Evolutionary conservation across 2,888 invertebrate genomes (phyloP), one percentile per base, ranked within the genome.

Genomic region (Lagria hirta): DNA sequence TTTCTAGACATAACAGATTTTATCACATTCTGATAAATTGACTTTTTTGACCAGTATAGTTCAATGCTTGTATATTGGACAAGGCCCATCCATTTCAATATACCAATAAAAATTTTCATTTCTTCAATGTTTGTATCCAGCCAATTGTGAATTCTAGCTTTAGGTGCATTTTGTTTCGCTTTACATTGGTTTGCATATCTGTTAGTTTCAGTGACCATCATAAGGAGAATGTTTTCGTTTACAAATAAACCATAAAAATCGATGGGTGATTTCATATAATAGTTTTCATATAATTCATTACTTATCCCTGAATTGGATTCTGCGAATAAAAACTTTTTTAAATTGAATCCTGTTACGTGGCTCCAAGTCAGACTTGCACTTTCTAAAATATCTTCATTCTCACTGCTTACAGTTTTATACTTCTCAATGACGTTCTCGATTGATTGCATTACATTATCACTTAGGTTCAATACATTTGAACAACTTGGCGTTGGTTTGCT

Each of bases 71-170:
- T 47, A 16, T 42, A 45, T 43, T 50, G 27, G 10, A 40, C 32
- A 32, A 53, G 36, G 6, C 52, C 46, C 48, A 56, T 54, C 52
- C 51, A 51, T 17, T 52, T 29, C 7, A 49, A 13, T 11, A 54
- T 18, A 12, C 49, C 49, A 14, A 54, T 33, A 48, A 56, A 51
- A 17, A 10, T 21, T 11, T 38, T 36, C 22, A 55, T 30, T 45
- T 52, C 54, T 7, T 32, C 13, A 8, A 16, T 10, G 21, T 36
- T 7, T 11, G 43, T 38, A 11, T 48, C 23, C 5, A n/a, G 26
- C 43, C 43, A 48, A 7, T 38, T 13, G 14, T 17, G 12, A 12
- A 47, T 29, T 27, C 36, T 18, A 18, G 43, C 38, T 33, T 43
- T 27, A n/a, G 28, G 11, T 10, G 37, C 38, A 22, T 34, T 28